Base-by-base conservation (phyloP, 2,888 invertebrate genomes). In the Apamea epomidion region DNA sequence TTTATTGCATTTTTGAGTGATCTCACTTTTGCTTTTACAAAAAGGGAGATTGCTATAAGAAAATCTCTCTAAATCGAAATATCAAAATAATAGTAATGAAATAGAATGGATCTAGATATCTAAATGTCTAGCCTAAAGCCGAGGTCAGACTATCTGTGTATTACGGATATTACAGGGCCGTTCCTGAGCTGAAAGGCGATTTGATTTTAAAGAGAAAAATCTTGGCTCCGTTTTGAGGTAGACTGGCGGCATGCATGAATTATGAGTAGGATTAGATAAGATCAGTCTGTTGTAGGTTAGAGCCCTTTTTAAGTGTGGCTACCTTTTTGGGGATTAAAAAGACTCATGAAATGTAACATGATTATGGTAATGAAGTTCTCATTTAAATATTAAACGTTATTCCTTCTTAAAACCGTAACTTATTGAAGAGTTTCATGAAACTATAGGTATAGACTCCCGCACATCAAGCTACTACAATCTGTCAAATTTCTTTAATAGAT, bases 71-170 rank as follows among this genome's bases (percentile, higher is more conserved):
- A 68, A 60, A 12, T 14, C 18, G 37, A 42, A 2, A 42, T 70
- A 25, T n/a, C 48, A 21, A 3, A 7, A 29, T 32, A 69, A 37
- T 37, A 58, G 58, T 45, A 51, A 69, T 58, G 8, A 29, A 68
- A 18, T 68, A 76, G 65, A 86, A 86, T 14, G 72, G 77, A 86
- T 80, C 80, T 83, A 80, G 65, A 80, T 80, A 71, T 70, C 72
- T 77, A 37, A 69, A 69, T 79, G 48, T 73, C 71, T 86, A 82
- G 83, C 64, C 54, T 62, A 85, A 74, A 73, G 6, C 48, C 73
- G 69, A 86, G 80, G 85, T 73, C 83, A 78, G 6, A 29, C 37
- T 76, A 42, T 45, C 54, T 64, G 45, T 62, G 16, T 79, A 48
- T 37, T 72, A 80, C 69, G 60, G 58, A 62, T 85, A 80, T 77